Evolutionary conservation across 2,797 vertebrate genomes (phyloP).

Genomic region (Chiroxiphia lanceolata): DNA sequence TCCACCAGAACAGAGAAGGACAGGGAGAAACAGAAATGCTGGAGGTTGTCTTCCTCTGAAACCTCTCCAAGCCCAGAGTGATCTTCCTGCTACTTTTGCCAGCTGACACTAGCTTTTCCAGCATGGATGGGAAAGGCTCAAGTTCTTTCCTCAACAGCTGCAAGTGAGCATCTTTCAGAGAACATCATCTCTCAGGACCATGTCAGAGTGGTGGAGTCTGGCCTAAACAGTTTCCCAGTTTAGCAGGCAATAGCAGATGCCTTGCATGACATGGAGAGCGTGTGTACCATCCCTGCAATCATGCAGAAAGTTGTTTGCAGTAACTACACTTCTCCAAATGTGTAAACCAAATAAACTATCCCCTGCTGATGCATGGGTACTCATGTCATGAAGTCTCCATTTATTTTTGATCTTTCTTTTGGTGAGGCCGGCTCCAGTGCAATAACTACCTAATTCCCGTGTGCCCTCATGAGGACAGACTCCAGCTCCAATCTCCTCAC

Average conservation of each 20-base stretch:
- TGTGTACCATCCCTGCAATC: not conserved
- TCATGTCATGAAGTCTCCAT: not conserved
- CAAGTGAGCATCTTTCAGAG: not conserved
- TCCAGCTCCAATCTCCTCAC: not conserved
- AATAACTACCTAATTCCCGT: not conserved
- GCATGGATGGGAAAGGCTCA: not conserved
- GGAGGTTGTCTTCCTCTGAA: not conserved
- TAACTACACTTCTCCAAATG: not conserved
- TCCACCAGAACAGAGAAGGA: not conserved
- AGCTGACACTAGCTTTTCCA: not conserved
- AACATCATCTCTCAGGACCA: not conserved
- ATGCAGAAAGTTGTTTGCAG: not conserved
- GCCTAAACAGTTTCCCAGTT: not conserved
- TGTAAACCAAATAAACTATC: not conserved
- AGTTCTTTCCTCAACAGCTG: not conserved
- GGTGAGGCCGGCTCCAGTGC: not conserved
- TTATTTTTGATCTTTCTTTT: not conserved
- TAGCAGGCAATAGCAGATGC: not conserved
- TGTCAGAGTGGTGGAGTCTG: not conserved
- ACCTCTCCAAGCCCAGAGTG: not conserved
- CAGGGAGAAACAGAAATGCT: not conserved
- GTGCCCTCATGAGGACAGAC: not conserved
- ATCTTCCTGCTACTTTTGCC: not conserved
- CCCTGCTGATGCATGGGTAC: not conserved
- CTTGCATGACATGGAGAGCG: not conserved